These are phyloP conservation scores for Monoplex corrugatus DNA, from an alignment of 2,888 invertebrate species.

Conservation along the genomic window DNA sequence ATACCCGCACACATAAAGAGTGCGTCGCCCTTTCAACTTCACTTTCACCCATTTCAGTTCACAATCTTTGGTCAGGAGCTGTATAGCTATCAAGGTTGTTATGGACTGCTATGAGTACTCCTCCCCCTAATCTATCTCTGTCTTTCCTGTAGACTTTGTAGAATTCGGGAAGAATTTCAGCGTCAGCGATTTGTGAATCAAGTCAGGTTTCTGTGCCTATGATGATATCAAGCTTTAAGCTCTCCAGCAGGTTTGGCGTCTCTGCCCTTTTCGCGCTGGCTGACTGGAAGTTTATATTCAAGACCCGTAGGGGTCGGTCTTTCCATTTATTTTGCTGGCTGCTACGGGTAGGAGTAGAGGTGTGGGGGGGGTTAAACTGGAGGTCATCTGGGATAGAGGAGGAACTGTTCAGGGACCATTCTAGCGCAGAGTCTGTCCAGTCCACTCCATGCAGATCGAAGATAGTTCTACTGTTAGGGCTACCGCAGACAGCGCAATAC, in stretches of 20 bases:
- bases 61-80: conserved; percentile 31
- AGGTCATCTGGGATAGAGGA: too few species aligned
- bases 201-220: conserved; percentile 25
- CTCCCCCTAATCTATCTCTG: neutral
- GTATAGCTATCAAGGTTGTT: conserved; percentile 29
- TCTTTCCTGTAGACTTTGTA: neutral
- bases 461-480: too few species aligned
- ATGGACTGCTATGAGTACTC: neutral
- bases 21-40: conserved; percentile 8
- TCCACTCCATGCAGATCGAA: too few species aligned
- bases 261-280: conserved; percentile 7
- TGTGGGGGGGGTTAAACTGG: too few species aligned
- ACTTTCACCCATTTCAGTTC: conserved; percentile 22
- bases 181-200: neutral
- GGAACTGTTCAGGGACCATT: too few species aligned
- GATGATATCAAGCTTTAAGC: neutral
- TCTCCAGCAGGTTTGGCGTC: neutral
- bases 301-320: neutral
- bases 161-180: conserved; percentile 36
- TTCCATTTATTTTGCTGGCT: conserved; percentile 31
- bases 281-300: conserved; percentile 6
- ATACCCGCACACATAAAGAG: neutral
- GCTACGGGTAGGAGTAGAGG: too few species aligned
- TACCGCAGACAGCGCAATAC: too few species aligned
- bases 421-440: too few species aligned